Percentiles rank a stretch among this genome's conserved stretches.
Conservation (phyloP, 2,797 vertebrate species). For the Cebuella pygmaea region DNA sequence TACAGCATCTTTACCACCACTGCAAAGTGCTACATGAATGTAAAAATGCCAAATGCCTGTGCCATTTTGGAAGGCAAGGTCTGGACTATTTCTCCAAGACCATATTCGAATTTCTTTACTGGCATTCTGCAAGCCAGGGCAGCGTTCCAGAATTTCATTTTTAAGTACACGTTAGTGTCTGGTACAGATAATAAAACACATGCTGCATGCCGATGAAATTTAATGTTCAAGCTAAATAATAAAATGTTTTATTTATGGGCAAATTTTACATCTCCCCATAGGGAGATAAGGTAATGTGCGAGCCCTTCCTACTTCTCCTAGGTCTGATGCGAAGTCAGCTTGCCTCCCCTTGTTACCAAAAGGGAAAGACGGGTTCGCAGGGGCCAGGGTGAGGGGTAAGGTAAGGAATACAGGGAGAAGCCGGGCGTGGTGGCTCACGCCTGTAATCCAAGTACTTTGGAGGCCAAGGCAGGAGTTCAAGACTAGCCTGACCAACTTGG, state of each 20-base stretch:
- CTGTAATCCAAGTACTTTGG: too few species aligned
- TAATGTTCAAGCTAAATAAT: slow-evolving; percentile 35
- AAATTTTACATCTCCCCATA: slow-evolving; percentile 42
- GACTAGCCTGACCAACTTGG: too few species aligned
- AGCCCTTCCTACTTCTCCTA: neutral
- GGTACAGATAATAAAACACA: slow-evolving; percentile 50
- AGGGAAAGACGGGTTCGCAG: neutral
- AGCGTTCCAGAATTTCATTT: neutral
- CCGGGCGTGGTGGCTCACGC: too few species aligned
- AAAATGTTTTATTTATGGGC: slow-evolving; percentile 52
- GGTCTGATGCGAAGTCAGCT: slow-evolving; percentile 15
- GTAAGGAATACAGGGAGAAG: neutral
- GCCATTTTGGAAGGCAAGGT: neutral
- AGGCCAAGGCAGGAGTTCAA: too few species aligned
- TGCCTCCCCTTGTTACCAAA: neutral
- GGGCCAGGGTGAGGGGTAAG: neutral
- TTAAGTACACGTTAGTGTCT: neutral
- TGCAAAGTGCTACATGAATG: neutral
- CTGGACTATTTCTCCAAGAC: neutral
- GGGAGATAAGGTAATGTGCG: neutral
- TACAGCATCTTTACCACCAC: neutral
- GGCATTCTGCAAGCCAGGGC: neutral
- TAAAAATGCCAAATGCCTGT: fast-evolving
- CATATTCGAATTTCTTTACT: neutral
- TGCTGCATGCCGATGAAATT: slow-evolving; percentile 26